These are phyloP conservation scores for Campoplex nolae DNA, from an alignment of 2,888 invertebrate species.

Conservation along the genomic window DNA sequence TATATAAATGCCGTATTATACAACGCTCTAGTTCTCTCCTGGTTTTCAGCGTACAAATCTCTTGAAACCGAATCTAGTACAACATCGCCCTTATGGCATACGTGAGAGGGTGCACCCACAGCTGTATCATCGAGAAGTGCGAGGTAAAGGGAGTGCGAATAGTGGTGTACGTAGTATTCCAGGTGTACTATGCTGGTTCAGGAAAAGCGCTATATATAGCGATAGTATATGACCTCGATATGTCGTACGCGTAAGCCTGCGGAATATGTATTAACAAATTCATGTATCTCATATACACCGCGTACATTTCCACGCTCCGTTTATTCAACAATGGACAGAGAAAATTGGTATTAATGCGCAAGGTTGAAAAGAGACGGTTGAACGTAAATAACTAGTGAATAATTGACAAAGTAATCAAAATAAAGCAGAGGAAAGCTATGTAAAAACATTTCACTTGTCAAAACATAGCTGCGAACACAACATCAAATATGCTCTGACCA, in stretches of 20 bases:
- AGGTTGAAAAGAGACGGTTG: background rate
- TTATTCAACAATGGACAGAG: background rate
- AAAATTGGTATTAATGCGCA: background rate
- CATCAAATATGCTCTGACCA: background rate
- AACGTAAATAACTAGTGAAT: background rate
- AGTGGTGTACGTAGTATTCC: constrained; percentile 41
- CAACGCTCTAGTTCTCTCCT: constrained; percentile 9
- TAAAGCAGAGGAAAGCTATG: background rate
- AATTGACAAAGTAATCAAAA: background rate
- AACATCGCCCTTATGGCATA: constrained; percentile 42
- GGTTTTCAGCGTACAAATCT: constrained; percentile 21
- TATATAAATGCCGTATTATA: constrained; percentile 18
- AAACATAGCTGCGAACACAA: background rate
- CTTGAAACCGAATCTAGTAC: constrained; percentile 37
- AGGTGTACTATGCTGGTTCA: constrained; percentile 32
- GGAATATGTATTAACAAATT: constrained; percentile 33
- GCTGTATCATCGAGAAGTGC: constrained; percentile 2
- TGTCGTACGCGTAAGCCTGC: constrained; percentile 39
- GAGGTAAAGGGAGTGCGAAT: background rate
- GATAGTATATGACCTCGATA: constrained; percentile 36
- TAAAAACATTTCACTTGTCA: background rate
- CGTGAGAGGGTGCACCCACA: constrained; percentile 29
- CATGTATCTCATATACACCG: background rate
- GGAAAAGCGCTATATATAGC: constrained; percentile 32
- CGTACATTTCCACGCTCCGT: background rate